Conservation (phyloP, 2,888 invertebrate species). For the Odontothrips loti region DNA sequence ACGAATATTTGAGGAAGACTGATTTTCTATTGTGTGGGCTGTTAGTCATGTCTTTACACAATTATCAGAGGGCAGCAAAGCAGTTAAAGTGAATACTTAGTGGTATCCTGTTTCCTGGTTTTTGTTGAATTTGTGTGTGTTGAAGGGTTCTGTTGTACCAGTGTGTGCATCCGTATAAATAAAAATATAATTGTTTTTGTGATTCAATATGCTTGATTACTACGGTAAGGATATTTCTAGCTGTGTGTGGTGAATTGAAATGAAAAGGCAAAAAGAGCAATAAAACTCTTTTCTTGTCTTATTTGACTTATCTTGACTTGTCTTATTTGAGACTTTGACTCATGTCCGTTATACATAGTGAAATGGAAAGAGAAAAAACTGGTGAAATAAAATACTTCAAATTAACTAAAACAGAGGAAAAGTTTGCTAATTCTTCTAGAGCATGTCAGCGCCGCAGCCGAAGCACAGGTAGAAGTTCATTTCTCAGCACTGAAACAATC, state of each 20-base stretch:
- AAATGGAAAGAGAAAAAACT: not conserved
- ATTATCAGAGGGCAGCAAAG: not conserved
- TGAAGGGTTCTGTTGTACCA: too few species aligned
- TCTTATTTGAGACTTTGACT: not conserved
- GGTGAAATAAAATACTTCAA: not conserved
- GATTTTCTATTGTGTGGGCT: not conserved
- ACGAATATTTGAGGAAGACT: not conserved
- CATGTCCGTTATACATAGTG: not conserved
- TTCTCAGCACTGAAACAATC: not conserved
- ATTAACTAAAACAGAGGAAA: conserved; percentile 12
- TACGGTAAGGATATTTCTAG: not conserved
- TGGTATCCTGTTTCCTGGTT: too few species aligned
- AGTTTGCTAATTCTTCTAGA: not conserved
- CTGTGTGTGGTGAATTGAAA: not conserved
- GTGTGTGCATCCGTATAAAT: too few species aligned
- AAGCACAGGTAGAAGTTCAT: not conserved
- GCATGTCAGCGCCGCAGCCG: not conserved
- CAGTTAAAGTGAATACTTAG: too few species aligned
- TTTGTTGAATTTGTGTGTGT: too few species aligned
- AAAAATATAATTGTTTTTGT: too few species aligned
- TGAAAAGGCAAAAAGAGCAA: too few species aligned
- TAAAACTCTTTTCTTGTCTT: not conserved
- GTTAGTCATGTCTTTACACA: not conserved
- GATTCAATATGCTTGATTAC: not conserved
- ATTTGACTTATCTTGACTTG: not conserved